These are phyloP conservation scores for Peromyscus attwateri DNA, from an alignment of 2,797 vertebrate genomes.

Conservation along the genomic window DNA sequence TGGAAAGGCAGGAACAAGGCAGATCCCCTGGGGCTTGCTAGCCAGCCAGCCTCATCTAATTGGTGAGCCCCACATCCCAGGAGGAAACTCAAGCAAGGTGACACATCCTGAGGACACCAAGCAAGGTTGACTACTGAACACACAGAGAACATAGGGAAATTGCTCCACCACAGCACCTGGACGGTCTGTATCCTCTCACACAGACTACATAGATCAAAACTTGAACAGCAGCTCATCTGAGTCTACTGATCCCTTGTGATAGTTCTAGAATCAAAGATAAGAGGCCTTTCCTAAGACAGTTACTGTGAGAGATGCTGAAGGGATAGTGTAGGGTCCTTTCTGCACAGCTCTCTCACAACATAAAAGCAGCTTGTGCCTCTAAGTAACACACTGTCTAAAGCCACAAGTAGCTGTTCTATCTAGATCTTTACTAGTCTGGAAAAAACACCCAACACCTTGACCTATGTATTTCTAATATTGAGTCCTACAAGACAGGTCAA, in stretches of 20 bases:
- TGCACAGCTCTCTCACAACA: neutral
- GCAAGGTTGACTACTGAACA: neutral
- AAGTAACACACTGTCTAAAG: slow-evolving; percentile 3
- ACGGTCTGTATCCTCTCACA: neutral
- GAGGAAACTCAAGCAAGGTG: neutral
- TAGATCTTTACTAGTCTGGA: neutral
- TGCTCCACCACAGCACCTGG: neutral
- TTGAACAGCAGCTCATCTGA: neutral
- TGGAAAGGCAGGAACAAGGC: neutral
- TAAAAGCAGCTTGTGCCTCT: neutral
- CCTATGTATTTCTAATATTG: neutral
- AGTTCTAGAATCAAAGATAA: neutral
- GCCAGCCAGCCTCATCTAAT: neutral
- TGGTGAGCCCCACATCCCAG: neutral
- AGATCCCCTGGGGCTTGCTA: too few relatives aligned
- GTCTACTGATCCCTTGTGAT: neutral
- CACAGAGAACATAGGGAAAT: neutral
- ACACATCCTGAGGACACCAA: neutral
- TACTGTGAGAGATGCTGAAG: neutral
- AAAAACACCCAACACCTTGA: neutral
- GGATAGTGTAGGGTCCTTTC: neutral
- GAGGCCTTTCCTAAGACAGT: neutral
- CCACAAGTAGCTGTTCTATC: neutral
- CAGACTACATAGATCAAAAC: neutral
- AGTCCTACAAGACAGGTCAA: neutral